A percentile compares a stretch with the other conserved stretches of the same genome.
These are phyloP conservation scores for Spilogale gracilis DNA, from an alignment of 2,113 vertebrate genomes.

Conservation along the genomic window DNA sequence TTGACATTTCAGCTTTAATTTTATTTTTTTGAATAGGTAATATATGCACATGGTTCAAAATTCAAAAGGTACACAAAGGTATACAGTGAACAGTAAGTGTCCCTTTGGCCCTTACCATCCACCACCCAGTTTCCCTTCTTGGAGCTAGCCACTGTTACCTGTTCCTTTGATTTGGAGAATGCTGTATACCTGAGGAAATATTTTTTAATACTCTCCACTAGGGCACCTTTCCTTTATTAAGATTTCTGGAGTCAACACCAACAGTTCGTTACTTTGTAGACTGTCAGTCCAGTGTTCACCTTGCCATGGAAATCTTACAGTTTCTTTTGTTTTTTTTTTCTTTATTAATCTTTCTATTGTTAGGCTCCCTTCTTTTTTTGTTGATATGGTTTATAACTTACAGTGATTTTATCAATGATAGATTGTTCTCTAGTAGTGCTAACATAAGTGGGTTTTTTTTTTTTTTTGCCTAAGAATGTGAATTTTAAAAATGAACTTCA, in stretches of 20 bases:
- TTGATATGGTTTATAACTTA: slow-evolving; percentile 32
- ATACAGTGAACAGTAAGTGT: slow-evolving; percentile 63
- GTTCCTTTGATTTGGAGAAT: slow-evolving; percentile 45
- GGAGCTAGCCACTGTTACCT: slow-evolving; percentile 9
- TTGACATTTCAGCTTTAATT: slow-evolving; percentile 66
- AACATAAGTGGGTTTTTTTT: slow-evolving; percentile 1
- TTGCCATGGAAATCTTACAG: background rate
- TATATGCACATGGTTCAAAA: slow-evolving; percentile 65
- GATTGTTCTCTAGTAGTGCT: slow-evolving; percentile 21
- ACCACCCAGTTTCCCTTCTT: background rate
- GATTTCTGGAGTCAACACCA: background rate
- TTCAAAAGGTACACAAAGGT: slow-evolving; percentile 60
- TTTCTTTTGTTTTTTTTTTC: slow-evolving; percentile 32
- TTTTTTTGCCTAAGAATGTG: slow-evolving; percentile 42
- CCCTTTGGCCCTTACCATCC: background rate
- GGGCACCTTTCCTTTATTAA: background rate
- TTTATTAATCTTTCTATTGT: slow-evolving; percentile 27
- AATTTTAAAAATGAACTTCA: slow-evolving; percentile 49
- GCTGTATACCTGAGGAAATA: slow-evolving; percentile 27
- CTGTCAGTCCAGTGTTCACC: background rate
- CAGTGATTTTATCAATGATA: slow-evolving; percentile 2
- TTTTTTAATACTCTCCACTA: slow-evolving; percentile 32
- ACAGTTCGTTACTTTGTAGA: background rate
- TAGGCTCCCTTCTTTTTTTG: background rate
- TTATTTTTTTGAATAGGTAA: slow-evolving; percentile 63